Percentiles rank a stretch among this genome's conserved stretches.
phyloP scores from a whole-genome alignment of 2,888 invertebrate genomes.

The Tethea ocularis region DNA sequence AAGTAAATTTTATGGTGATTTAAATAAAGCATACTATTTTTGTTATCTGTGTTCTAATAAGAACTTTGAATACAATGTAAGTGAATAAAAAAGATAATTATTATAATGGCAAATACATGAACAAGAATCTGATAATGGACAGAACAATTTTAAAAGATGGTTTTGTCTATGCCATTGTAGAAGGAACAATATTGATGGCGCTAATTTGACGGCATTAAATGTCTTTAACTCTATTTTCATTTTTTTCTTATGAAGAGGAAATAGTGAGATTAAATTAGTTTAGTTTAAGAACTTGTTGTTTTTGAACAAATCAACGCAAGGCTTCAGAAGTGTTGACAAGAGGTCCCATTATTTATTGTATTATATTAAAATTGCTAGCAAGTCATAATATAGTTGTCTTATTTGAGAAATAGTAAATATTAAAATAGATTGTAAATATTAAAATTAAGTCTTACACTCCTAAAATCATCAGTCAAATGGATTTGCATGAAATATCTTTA shows the following conservation, averaged over 20 bases:
- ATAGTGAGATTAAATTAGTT: too few species aligned
- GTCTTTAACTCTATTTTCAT: too few species aligned
- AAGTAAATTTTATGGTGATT: neutral
- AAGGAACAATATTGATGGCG: too few species aligned
- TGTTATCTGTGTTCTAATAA: constrained; percentile 14
- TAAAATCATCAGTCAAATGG: constrained; percentile 54
- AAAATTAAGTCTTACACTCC: neutral
- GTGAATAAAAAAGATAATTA: neutral
- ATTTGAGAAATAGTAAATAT: neutral
- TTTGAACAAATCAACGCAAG: neutral
- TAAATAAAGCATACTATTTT: constrained; percentile 7
- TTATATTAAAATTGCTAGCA: neutral
- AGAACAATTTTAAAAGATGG: too few species aligned
- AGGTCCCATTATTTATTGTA: neutral
- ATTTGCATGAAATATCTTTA: constrained; percentile 28
- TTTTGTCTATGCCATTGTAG: too few species aligned
- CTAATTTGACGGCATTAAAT: too few species aligned
- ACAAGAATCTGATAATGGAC: neutral
- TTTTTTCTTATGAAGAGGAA: too few species aligned
- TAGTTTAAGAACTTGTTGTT: neutral
- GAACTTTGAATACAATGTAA: neutral
- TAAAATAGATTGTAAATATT: neutral
- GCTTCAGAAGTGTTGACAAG: neutral
- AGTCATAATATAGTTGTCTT: constrained; percentile 17
- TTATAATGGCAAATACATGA: neutral